Base-by-base conservation (phyloP, 64 coral and sea anemone species). In the Montipora efflorescens region DNA sequence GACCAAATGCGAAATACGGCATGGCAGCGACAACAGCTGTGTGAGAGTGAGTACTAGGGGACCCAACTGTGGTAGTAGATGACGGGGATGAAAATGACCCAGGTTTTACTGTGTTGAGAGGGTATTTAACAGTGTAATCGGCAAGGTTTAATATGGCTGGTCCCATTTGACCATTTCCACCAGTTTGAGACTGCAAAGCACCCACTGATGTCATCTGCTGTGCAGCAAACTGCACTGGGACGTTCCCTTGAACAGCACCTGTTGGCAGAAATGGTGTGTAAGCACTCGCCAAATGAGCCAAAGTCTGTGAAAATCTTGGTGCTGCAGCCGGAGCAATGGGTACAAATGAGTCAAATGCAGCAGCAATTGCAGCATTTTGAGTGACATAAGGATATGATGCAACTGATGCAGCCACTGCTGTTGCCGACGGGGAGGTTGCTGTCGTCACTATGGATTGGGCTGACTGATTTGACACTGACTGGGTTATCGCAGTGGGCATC, bases 211-310 rank as follows among this genome's bases (percentile, higher is more conserved):
- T 77, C 96, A 98, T 95, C 16, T 64, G 67, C 66, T 91, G 93
- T 18, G 94, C 94, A 7, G 96, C 91, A 77, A 98, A 87, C 77
- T 98, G 96, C 25, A 98, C 47, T 20, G 89, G 95, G 12, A 88
- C 88, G 36, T 77, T 81, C 18, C 75, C 74, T 44, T 78, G 92
- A 36, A 72, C 89, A 62, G 81, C 25, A 28, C 89, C 89, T n/a
- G 67, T 83, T 15, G 89, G 74, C 13, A 84, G 67, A 89, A 95
- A 98, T 25, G 93, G 93, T 28, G 94, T 92, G 88, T 98, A 98
- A 13, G 96, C 96, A 92, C 93, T 98, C 48, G 96, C 96, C 80
- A 98, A 79, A 77, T 98, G 96, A 77, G 96, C 96, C 58, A 97
- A 69, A 4, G 96, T 97, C 73, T 97, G 96, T 0, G 96, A 94